These are phyloP conservation scores for Gorsachius magnificus DNA, from an alignment of 2,797 vertebrate species.

Conservation along the genomic window DNA sequence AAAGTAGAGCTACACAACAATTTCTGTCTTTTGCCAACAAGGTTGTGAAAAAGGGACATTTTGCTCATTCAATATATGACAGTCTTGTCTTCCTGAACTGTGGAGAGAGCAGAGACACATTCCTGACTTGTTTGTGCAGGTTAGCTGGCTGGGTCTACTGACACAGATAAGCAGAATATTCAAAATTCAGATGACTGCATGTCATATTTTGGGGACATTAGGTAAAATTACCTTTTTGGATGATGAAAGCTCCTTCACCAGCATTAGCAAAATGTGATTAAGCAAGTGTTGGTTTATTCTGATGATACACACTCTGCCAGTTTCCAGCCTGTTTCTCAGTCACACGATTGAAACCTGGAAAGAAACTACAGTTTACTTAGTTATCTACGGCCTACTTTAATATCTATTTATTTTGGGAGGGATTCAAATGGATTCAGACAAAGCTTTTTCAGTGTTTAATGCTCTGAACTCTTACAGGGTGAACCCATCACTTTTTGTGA, in stretches of 20 bases:
- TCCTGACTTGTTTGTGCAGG: constrained; percentile 17
- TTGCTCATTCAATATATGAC: constrained; percentile 8
- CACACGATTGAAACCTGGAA: not conserved
- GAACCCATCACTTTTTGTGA: constrained; percentile 96
- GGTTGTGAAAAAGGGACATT: constrained; percentile 40
- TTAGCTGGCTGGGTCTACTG: not conserved
- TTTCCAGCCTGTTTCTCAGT: not conserved
- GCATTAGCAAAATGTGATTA: not conserved
- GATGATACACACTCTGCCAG: not conserved
- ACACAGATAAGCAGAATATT: not conserved
- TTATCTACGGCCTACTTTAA: not conserved
- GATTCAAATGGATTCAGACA: not conserved
- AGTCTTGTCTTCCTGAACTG: constrained; percentile 35
- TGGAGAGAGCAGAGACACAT: not conserved
- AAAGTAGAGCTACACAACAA: constrained; percentile 69
- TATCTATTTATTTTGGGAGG: not conserved
- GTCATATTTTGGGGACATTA: not conserved
- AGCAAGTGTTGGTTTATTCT: not conserved
- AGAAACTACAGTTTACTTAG: not conserved
- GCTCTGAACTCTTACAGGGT: constrained; percentile 77
- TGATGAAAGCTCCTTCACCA: not conserved
- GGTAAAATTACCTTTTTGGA: not conserved
- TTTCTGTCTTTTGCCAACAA: constrained; percentile 53
- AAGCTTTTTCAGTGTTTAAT: not conserved
- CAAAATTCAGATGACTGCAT: not conserved